A percentile compares a stretch with the other conserved stretches of the same genome.
These are phyloP conservation scores for Nemurella pictetii DNA, from an alignment of 2,888 invertebrate genomes.

Conservation along the genomic window DNA sequence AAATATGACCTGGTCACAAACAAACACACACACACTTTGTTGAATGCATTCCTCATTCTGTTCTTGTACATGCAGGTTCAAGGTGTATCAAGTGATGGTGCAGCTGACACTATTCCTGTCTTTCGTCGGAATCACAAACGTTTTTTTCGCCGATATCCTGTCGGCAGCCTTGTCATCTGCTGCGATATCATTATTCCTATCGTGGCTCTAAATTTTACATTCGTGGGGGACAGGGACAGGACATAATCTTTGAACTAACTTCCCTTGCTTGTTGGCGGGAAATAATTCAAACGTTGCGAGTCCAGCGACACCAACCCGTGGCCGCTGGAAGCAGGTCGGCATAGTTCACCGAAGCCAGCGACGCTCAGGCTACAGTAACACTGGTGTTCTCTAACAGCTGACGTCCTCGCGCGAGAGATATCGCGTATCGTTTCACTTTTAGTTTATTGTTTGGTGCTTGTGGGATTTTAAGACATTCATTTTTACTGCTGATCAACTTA, in stretches of 20 bases:
- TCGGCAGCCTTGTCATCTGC: not conserved
- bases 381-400: not conserved
- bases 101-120: not conserved
- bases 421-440: not conserved
- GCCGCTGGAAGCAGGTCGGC: not conserved
- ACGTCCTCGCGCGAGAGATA: not conserved
- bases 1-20: too few species aligned
- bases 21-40: too few species aligned
- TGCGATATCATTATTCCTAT: not conserved
- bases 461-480: not conserved
- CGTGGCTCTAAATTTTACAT: not conserved
- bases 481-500: not conserved
- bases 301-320: not conserved
- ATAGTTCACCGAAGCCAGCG: not conserved
- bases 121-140: not conserved
- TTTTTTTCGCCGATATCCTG: not conserved
- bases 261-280: too few species aligned
- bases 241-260: too few species aligned
- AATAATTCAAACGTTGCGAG: too few species aligned
- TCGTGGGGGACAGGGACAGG: too few species aligned
- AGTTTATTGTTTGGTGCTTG: not conserved
- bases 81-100: not conserved
- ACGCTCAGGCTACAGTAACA: not conserved
- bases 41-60: too few species aligned
- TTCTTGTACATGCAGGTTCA: too few species aligned